Base-by-base conservation (phyloP, 2,888 invertebrate species). In the Stenurella melanura region DNA sequence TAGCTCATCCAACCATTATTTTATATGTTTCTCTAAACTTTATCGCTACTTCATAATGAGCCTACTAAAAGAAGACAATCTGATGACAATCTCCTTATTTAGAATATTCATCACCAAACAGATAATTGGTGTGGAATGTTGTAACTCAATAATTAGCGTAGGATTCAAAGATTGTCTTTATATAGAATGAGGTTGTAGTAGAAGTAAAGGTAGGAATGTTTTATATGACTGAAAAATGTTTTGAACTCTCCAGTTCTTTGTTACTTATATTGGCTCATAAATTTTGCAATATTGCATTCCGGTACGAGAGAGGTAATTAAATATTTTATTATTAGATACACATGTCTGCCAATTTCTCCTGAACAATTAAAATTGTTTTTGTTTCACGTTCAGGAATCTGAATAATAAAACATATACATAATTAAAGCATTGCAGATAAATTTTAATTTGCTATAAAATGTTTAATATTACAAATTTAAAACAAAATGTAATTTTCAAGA, bases 21-120 rank as follows among this genome's bases (percentile, higher is more conserved):
- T 63, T 63, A 63, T 63, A 5, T 19, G 26, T 26, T 64, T 10
- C 34, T 64, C 18, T 64, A 64, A 34, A 64, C n/a, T n/a, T 64
- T 64, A 19, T 64, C 64, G 38, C 38, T 17, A 34, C 64, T 26
- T 18, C 19, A 64, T 64, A 64, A 64, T 38, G 64, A 64, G 64
- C 64, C 18, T 17, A 42, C 64, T 64, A 64, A 30, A 21, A 30
- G 61, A 30, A 34, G 42, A 64, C 64, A 64, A 64, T 42, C 64
- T 64, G 64, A 61, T n/a, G 61, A 64, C 64, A 38, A 42, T 64
- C 64, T 64, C 64, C 64, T 18, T 64, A 64, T 34, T 64, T 64
- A 64, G 42, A 38, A 18, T 30, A 42, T 42, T 38, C 64, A 64
- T 64, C 64, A 64, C 42, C 64, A 42, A 64, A 64, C 19, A 64